Base-by-base conservation (phyloP, 1,140 invertebrate species). In the Caenorhabditis brenneri region DNA sequence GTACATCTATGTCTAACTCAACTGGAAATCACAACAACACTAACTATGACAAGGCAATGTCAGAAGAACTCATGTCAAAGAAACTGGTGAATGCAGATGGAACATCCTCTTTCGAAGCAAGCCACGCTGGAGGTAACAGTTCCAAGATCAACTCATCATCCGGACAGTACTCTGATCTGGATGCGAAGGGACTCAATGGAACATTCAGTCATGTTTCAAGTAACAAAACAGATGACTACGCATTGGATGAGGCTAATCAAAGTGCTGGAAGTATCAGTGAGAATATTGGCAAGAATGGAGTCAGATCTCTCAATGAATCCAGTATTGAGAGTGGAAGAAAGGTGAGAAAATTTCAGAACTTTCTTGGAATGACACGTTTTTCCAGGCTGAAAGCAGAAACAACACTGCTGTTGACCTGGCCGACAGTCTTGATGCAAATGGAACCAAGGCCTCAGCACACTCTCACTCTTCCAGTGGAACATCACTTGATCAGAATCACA, bases 321-420 rank as follows among this genome's bases (percentile, higher is more conserved):
- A 74, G 65, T 19, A 74, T 74, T 46, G 65, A 74, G 36, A 39
- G 65, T 74, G 65, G 65, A 74, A 74, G 65, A 74, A 74, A 74
- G 36, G 65, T 74, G 19, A 42, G 39, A 42, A 42, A 42, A 42
- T n/a, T n/a, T n/a, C n/a, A n/a, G n/a, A n/a, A n/a, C n/a, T n/a
- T n/a, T n/a, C n/a, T 31, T 58, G 3, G n/a, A 27, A 22, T 58
- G 22, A 31, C 7, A 12, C 22, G 7, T 58, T 31, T 24, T 74
- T 74, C 22, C 65, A 74, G 65, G 22, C 33, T 24, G 65, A 74
- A 15, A 74, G 65, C 65, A 39, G 36, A 42, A 74, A 74, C 36
- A 74, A 74, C 1, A 74, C 65, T 3, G 19, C 65, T 0, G 36
- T 31, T 15, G 65, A 74, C 3, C 3, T 24, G 15, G 15, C 33